Evolutionary conservation across 2,797 vertebrate genomes (phyloP).

Genomic region (Hybognathus amarus): DNA sequence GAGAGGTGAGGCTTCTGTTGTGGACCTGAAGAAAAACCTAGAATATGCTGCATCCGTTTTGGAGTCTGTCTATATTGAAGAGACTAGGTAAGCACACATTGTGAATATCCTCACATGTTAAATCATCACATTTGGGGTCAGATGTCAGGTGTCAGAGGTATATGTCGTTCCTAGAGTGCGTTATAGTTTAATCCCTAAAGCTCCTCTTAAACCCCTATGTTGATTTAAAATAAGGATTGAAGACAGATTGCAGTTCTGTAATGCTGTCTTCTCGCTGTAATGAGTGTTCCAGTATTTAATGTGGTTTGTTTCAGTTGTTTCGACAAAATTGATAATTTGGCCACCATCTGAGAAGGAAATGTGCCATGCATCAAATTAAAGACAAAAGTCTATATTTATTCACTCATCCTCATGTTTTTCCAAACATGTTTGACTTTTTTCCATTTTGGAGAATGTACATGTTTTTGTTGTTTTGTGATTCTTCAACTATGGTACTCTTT

Average conservation of each 20-base stretch:
- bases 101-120: neutral
- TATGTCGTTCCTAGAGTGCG: slow-evolving; percentile 17
- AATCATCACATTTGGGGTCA: slow-evolving; percentile 14
- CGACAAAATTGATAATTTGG: neutral
- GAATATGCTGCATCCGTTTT: slow-evolving; percentile 88
- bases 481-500: too few species aligned
- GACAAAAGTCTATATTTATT: neutral
- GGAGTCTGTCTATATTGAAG: slow-evolving; percentile 88
- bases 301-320: neutral
- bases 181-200: slow-evolving; percentile 14
- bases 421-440: neutral
- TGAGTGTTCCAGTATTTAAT: neutral
- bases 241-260: neutral
- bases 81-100: slow-evolving; percentile 80
- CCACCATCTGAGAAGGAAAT: neutral
- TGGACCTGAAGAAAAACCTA: slow-evolving; percentile 89
- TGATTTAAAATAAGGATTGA: slow-evolving; percentile 5
- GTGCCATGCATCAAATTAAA: neutral
- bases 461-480: neutral
- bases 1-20: slow-evolving; percentile 85
- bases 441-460: neutral
- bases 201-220: neutral
- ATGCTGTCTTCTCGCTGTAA: neutral
- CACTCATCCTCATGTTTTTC: neutral
- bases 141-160: neutral